Percentiles rank a stretch among this genome's conserved stretches.
Evolutionary conservation across 2,113 vertebrate species (phyloP).

Genomic region (Pelodiscus sinensis): DNA sequence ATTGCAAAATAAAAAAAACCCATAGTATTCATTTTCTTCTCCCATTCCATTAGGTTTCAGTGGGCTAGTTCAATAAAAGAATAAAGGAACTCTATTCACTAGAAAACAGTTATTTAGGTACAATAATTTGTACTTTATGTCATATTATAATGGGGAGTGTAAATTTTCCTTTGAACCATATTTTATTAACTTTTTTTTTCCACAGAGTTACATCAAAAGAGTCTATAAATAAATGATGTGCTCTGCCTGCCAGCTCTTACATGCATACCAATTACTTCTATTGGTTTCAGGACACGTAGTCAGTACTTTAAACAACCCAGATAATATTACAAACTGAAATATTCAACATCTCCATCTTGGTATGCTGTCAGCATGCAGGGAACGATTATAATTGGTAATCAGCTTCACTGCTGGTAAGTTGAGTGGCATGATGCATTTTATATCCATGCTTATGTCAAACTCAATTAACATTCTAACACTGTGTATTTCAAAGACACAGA

Average conservation of each 20-base stretch:
- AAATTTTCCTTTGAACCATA: conserved; percentile 85
- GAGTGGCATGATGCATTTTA: conserved; percentile 83
- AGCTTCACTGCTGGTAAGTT: conserved; percentile 82
- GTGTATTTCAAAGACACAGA: conserved; percentile 77
- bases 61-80: conserved; percentile 60
- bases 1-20: conserved; percentile 19
- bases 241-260: conserved; percentile 80
- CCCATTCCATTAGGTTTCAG: conserved; percentile 44
- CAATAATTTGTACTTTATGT: conserved; percentile 83
- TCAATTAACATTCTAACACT: conserved; percentile 85
- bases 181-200: conserved; percentile 82
- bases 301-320: conserved; percentile 86
- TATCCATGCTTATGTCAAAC: conserved; percentile 84
- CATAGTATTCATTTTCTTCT: background rate
- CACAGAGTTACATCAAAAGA: conserved; percentile 83
- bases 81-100: conserved; percentile 69
- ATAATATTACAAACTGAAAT: conserved; percentile 87
- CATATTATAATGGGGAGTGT: conserved; percentile 79
- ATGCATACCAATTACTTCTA: conserved; percentile 88
- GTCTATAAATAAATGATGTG: conserved; percentile 88
- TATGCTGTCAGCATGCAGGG: conserved; percentile 81
- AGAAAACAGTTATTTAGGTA: conserved; percentile 80
- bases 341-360: conserved; percentile 85
- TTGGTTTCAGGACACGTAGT: conserved; percentile 86
- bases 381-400: conserved; percentile 88